Percentiles rank a stretch among this genome's conserved stretches.
phyloP scores from a whole-genome alignment of 2,797 vertebrate species.

The Emydoidea blandingii region DNA sequence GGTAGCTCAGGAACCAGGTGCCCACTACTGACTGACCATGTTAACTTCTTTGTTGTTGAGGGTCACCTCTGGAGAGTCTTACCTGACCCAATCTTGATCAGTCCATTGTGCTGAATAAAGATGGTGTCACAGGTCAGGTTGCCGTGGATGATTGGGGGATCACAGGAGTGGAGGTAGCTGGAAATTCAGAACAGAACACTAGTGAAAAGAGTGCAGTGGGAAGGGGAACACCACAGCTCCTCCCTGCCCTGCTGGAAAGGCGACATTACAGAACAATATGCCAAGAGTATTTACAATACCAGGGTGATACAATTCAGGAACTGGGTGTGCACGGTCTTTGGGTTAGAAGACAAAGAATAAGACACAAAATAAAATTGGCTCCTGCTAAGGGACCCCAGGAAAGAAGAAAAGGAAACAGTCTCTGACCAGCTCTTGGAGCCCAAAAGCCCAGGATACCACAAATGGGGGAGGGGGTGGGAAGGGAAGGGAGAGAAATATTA shows the following conservation, averaged over 20 bases:
- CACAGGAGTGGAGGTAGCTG: constrained; percentile 97
- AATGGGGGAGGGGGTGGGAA: not conserved
- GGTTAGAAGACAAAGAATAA: not conserved
- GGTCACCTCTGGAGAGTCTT: constrained; percentile 53
- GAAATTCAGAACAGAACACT: constrained; percentile 39
- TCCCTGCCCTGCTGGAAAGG: not conserved
- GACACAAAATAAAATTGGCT: not conserved
- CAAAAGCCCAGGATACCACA: not conserved
- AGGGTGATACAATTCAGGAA: not conserved
- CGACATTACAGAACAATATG: not conserved
- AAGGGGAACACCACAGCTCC: not conserved
- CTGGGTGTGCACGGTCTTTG: not conserved
- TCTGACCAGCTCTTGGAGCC: not conserved
- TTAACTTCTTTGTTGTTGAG: constrained; percentile 9
- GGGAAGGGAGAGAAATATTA: not conserved
- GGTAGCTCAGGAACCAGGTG: not conserved
- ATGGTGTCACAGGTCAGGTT: constrained; percentile 98
- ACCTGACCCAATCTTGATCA: constrained; percentile 99
- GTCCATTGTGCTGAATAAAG: constrained; percentile 97
- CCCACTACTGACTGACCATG: not conserved
- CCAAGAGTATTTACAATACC: not conserved
- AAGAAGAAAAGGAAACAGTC: not conserved
- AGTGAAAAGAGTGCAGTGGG: constrained; percentile 13
- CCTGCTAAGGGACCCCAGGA: accelerated
- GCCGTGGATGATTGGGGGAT: constrained; percentile 96